Conservation (phyloP, 2,888 invertebrate species). For the Dryadula phaetusa region DNA sequence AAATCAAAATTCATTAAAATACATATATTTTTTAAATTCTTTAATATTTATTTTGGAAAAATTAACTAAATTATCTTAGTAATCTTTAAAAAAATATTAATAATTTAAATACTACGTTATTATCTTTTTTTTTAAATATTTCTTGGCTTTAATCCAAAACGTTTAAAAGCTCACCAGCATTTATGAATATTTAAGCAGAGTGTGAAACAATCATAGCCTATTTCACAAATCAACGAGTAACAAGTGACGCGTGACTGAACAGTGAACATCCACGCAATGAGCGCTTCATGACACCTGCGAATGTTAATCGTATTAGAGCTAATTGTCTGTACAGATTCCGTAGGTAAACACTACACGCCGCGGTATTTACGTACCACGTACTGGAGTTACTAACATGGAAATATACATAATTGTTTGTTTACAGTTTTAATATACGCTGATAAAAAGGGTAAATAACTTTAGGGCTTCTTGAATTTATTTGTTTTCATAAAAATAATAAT, state of each 20-base stretch:
- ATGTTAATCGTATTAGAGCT: conserved; percentile 80
- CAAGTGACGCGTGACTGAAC: conserved; percentile 47
- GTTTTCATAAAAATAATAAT: too few species aligned
- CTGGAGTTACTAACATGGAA: conserved; percentile 41
- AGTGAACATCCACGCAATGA: conserved; percentile 51
- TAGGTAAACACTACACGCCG: conserved; percentile 76
- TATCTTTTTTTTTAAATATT: too few species aligned
- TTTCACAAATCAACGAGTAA: conserved; percentile 43
- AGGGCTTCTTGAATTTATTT: too few species aligned
- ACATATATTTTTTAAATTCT: too few species aligned
- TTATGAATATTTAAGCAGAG: neutral
- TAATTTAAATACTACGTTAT: too few species aligned
- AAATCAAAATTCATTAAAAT: too few species aligned
- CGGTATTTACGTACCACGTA: conserved; percentile 61
- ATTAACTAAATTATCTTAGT: too few species aligned
- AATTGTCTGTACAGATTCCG: conserved; percentile 82
- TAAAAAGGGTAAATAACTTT: too few species aligned
- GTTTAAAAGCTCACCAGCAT: neutral
- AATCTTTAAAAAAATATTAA: neutral
- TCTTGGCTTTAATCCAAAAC: too few species aligned
- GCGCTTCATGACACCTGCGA: conserved; percentile 66
- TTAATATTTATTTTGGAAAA: too few species aligned
- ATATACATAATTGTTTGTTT: neutral
- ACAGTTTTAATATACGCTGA: too few species aligned
- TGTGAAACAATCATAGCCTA: conserved; percentile 44